Evolutionary conservation across 2,888 invertebrate species (phyloP).

Genomic region (Netelia fuscicornis): DNA sequence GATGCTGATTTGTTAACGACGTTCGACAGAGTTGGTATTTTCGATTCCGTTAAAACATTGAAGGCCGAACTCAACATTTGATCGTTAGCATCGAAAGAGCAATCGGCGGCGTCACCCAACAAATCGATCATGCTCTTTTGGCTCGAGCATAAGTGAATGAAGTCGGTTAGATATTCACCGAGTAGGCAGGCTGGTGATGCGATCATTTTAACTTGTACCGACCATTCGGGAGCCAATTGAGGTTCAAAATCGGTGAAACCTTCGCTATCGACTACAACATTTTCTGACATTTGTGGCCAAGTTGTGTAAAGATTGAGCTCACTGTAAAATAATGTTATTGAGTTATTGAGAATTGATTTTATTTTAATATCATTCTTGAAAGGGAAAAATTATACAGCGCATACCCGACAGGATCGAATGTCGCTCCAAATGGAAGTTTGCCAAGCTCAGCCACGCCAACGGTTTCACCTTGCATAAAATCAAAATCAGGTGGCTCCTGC

Average conservation of each 20-base stretch:
- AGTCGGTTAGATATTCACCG: slow-evolving; percentile 90
- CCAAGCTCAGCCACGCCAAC: slow-evolving; percentile 86
- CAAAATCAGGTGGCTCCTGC: slow-evolving; percentile 87
- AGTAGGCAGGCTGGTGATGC: slow-evolving; percentile 91
- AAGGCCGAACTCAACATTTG: slow-evolving; percentile 84
- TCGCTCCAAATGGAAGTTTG: slow-evolving; percentile 93
- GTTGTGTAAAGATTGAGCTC: slow-evolving; percentile 92
- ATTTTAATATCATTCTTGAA: slow-evolving; percentile 1
- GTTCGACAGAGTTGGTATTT: slow-evolving; percentile 88
- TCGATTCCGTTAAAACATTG: slow-evolving; percentile 91
- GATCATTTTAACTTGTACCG: slow-evolving; percentile 88
- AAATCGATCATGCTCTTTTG: slow-evolving; percentile 85
- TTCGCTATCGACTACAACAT: slow-evolving; percentile 94
- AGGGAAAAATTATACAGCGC: slow-evolving; percentile 27
- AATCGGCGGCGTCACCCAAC: slow-evolving; percentile 86
- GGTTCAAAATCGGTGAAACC: slow-evolving; percentile 96
- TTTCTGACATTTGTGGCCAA: slow-evolving; percentile 95
- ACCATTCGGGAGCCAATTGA: slow-evolving; percentile 92
- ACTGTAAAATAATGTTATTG: slow-evolving; percentile 81
- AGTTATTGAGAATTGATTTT: not conserved
- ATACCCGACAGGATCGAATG: slow-evolving; percentile 91
- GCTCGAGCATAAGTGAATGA: slow-evolving; percentile 88
- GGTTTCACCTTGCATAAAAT: slow-evolving; percentile 86
- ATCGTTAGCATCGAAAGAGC: slow-evolving; percentile 81
- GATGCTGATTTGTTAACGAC: slow-evolving; percentile 87